Conservation (phyloP, 30 jellyfish, hydroid and myxozoan species). For the Cassiopea xamachana region DNA sequence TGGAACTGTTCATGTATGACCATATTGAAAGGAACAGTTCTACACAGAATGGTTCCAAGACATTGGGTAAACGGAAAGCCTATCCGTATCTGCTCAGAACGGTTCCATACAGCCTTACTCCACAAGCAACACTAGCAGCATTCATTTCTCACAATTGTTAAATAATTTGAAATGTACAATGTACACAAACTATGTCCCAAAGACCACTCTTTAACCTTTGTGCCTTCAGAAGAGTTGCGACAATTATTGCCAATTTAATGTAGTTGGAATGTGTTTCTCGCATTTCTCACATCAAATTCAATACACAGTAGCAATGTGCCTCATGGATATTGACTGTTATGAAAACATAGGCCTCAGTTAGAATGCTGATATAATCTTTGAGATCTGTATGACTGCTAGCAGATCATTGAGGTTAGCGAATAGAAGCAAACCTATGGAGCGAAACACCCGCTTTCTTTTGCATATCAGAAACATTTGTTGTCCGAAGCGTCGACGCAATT, state of each 20-base stretch:
- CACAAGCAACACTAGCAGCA: too few species aligned
- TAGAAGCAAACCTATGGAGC: neutral
- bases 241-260: neutral
- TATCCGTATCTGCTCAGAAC: too few species aligned
- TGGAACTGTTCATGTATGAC: too few species aligned
- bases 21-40: too few species aligned
- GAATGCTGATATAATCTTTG: neutral
- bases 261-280: neutral
- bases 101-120: too few species aligned
- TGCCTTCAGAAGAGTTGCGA: neutral
- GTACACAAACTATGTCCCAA: too few species aligned
- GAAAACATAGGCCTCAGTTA: conserved; percentile 1
- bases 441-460: neutral
- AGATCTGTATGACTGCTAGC: neutral
- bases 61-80: too few species aligned
- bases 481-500: neutral
- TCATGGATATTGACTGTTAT: neutral
- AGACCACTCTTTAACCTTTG: too few species aligned
- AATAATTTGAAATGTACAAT: too few species aligned
- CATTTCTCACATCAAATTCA: neutral
- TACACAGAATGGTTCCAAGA: too few species aligned
- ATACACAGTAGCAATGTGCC: neutral
- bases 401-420: neutral
- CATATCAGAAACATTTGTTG: neutral
- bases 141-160: too few species aligned